phyloP scores from a whole-genome alignment of 2,113 vertebrate species.

The Pristiophorus japonicus region DNA sequence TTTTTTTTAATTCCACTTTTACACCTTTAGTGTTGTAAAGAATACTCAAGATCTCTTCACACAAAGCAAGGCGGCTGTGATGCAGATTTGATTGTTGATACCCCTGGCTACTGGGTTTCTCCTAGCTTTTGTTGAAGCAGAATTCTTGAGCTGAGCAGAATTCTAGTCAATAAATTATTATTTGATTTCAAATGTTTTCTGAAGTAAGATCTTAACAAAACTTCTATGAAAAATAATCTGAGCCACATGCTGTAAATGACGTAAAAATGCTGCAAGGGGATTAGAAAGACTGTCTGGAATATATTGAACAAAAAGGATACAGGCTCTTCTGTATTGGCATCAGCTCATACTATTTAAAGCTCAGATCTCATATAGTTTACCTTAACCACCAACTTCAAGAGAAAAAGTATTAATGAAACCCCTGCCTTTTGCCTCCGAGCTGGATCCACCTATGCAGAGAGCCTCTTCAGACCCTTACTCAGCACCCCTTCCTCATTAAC shows the following conservation, averaged over 20 bases:
- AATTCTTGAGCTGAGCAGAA: background rate
- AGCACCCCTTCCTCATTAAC: constrained; percentile 66
- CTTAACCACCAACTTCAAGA: background rate
- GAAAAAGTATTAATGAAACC: constrained; percentile 45
- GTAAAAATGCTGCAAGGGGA: background rate
- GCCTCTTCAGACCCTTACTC: constrained; percentile 58
- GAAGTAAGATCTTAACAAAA: constrained; percentile 2
- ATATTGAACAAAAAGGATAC: constrained; percentile 22
- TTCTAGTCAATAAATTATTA: background rate
- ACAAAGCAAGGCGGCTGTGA: background rate
- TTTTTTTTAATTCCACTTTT: constrained; percentile 24
- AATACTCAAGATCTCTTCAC: background rate
- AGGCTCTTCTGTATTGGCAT: background rate
- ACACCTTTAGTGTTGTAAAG: background rate
- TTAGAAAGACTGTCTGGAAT: background rate
- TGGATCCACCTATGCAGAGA: constrained; percentile 59
- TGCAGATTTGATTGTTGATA: constrained; percentile 34
- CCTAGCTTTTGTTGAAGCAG: background rate
- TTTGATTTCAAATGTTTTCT: background rate
- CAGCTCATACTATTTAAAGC: background rate
- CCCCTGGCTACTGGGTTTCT: background rate
- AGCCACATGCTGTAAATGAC: background rate
- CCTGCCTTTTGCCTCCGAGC: constrained; percentile 55
- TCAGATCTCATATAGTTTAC: constrained; percentile 19
- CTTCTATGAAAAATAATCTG: background rate